phyloP scores from a whole-genome alignment of 2,797 vertebrate genomes.

The Falco rusticolus region DNA sequence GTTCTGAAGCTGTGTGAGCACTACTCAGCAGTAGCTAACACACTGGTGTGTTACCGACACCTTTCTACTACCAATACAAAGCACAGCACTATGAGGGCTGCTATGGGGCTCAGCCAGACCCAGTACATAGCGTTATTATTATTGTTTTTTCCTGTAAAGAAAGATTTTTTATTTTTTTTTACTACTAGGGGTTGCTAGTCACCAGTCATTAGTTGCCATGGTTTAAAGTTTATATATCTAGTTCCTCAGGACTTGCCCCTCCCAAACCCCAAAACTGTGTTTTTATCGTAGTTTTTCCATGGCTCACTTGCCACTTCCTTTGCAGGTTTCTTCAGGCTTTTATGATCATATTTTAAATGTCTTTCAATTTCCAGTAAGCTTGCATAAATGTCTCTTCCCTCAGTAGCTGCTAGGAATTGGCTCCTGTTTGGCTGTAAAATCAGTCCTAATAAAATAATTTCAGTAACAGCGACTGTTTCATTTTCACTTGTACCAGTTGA shows the following conservation, averaged over 20 bases:
- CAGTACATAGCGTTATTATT: background rate
- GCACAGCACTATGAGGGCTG: too few relatives aligned
- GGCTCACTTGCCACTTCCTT: background rate
- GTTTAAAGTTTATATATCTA: background rate
- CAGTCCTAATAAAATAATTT: background rate
- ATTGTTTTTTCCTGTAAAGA: background rate
- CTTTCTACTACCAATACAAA: too few relatives aligned
- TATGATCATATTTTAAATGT: slow-evolving; percentile 11
- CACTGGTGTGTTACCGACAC: too few relatives aligned
- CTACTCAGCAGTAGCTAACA: too few relatives aligned
- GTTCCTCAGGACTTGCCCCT: background rate
- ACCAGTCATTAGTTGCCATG: background rate
- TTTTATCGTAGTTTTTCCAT: background rate
- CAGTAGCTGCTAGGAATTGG: slow-evolving; percentile 30
- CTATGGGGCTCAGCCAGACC: too few relatives aligned
- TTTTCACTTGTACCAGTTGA: background rate
- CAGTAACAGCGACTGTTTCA: background rate
- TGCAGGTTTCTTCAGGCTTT: slow-evolving; percentile 20
- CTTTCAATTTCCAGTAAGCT: slow-evolving; percentile 35
- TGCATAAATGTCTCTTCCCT: slow-evolving; percentile 55
- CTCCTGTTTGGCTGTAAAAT: slow-evolving; percentile 25
- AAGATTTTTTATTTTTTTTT: background rate
- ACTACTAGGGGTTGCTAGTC: background rate
- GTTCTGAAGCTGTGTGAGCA: too few relatives aligned
- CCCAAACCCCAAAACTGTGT: background rate